phyloP scores from a whole-genome alignment of 2,888 invertebrate species.

The Agonopterix arenella region DNA sequence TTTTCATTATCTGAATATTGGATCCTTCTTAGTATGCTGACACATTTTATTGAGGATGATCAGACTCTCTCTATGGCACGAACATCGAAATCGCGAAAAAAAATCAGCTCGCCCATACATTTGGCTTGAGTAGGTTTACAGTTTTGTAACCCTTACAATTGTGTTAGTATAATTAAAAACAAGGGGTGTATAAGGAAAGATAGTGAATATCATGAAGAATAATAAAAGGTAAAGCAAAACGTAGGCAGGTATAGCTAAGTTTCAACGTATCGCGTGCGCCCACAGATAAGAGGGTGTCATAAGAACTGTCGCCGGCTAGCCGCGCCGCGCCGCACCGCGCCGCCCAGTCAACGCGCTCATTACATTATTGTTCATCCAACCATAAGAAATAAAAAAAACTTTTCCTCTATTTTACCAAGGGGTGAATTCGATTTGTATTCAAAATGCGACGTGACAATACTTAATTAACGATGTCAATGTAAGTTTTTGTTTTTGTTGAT shows the following conservation, averaged over 20 bases:
- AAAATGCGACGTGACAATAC: background rate
- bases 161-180: no score
- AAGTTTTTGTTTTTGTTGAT: constrained; percentile 3
- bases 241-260: background rate
- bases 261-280: constrained; percentile 55
- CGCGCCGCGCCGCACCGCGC: constrained; percentile 49
- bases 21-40: no score
- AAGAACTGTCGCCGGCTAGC: constrained; percentile 53
- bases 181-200: no score
- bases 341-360: constrained; percentile 50
- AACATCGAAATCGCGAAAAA: no score
- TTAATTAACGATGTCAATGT: constrained; percentile 11
- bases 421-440: background rate
- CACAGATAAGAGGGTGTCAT: constrained; percentile 66
- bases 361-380: constrained; percentile 65
- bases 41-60: no score
- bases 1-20: no score
- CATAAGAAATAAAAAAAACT: constrained; percentile 36
- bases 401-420: background rate
- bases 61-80: no score
- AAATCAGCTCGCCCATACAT: no score
- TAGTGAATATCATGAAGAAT: no score
- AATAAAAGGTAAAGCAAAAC: no score
- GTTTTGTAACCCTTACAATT: no score
- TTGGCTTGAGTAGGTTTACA: no score